These are phyloP conservation scores for Limnephilus auricula DNA, from an alignment of 2,888 invertebrate genomes.

Conservation along the genomic window DNA sequence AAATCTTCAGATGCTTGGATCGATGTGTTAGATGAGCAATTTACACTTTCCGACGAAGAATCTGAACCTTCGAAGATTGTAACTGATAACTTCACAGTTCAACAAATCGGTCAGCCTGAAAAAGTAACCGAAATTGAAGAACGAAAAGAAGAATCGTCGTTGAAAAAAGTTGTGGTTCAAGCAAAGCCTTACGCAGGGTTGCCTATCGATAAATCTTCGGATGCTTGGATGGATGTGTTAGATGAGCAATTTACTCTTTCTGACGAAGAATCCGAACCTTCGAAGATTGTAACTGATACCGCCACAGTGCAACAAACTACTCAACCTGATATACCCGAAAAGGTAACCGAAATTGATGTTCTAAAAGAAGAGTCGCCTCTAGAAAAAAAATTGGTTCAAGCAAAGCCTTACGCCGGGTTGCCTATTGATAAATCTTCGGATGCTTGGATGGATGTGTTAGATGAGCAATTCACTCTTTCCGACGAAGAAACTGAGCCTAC, in stretches of 20 bases:
- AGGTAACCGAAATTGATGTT: no score
- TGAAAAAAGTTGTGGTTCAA: background rate
- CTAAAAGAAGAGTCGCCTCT: background rate
- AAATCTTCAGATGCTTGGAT: conserved; percentile 65
- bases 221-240: conserved; percentile 67
- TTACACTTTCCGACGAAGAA: conserved; percentile 68
- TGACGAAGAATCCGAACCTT: conserved; percentile 68
- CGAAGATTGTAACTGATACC: background rate
- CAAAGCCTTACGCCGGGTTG: conserved; percentile 61
- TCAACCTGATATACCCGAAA: background rate
- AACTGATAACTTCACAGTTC: no score
- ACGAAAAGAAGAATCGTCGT: no score
- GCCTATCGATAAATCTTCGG: conserved; percentile 67
- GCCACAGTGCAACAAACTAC: background rate
- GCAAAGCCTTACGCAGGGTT: conserved; percentile 68
- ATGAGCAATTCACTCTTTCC: conserved; percentile 68
- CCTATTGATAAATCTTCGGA: conserved; percentile 67
- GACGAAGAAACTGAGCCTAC: conserved; percentile 67
- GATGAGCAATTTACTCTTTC: conserved; percentile 71
- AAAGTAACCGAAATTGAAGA: no score
- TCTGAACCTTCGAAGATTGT: conserved; percentile 10
- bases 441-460: conserved; percentile 69
- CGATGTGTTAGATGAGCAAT: conserved; percentile 68
- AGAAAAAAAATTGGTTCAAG: background rate
- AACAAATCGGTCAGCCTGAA: background rate